A percentile compares a stretch with the other conserved stretches of the same genome.
Conservation (phyloP, 1,140 invertebrate genomes). For the Scaptomyza graminum region DNA sequence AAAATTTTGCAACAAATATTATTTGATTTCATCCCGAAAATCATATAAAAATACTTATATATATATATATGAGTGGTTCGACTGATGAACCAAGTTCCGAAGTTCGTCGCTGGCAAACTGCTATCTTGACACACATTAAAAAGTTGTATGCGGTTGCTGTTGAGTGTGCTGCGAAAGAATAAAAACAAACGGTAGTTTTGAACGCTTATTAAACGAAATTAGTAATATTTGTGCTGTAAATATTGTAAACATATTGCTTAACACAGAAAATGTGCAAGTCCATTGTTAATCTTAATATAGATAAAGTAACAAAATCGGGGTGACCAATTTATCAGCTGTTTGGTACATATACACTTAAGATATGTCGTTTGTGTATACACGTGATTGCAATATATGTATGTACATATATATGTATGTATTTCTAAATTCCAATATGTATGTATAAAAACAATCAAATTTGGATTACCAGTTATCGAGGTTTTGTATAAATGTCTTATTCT, state of each 20-base stretch:
- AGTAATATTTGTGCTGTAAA: not conserved
- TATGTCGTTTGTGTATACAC: conserved; percentile 36
- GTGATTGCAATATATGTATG: conserved; percentile 18
- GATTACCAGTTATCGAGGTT: not conserved
- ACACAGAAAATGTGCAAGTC: not conserved
- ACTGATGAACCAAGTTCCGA: too few species aligned
- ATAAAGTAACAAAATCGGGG: not conserved
- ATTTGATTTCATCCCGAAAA: too few species aligned
- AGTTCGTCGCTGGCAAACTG: too few species aligned
- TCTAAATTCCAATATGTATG: not conserved
- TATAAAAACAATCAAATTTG: conserved; percentile 1
- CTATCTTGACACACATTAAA: not conserved
- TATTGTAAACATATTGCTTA: not conserved
- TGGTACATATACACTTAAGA: conserved; percentile 20
- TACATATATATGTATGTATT: not conserved
- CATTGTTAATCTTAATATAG: not conserved
- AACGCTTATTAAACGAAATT: not conserved
- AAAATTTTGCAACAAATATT: too few species aligned
- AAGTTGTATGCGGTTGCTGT: conserved; percentile 22
- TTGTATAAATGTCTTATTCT: not conserved
- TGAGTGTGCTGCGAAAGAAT: conserved; percentile 30
- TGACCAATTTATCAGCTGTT: conserved; percentile 46
- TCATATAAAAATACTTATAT: too few species aligned
- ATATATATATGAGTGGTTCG: too few species aligned
- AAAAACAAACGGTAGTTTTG: conserved; percentile 29